Percentiles rank a stretch among this genome's conserved stretches.
phyloP scores from a whole-genome alignment of 1,140 invertebrate species.

The Brachionus calyciflorus region DNA sequence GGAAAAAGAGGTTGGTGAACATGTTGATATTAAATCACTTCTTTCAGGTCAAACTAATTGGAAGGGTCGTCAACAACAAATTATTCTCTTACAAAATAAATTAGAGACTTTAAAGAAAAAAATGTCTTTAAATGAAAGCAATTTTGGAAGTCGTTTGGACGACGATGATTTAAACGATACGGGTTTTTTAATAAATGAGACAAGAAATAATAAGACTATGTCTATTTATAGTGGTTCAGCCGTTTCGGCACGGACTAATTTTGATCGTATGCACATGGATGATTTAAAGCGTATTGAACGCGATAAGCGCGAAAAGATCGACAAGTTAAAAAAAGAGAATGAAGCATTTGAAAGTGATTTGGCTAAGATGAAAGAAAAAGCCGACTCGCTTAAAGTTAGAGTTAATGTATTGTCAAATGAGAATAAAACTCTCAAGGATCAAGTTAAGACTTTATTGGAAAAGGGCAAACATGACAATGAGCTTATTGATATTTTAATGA shows the following conservation, averaged over 20 bases:
- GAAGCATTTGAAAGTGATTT: background rate
- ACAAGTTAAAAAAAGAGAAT: conserved; percentile 26
- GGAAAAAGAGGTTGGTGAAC: conserved; percentile 58
- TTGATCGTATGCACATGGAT: conserved; percentile 22
- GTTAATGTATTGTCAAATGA: conserved; percentile 56
- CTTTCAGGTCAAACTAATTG: conserved; percentile 54
- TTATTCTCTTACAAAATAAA: conserved; percentile 57
- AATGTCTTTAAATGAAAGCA: background rate
- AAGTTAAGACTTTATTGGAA: conserved; percentile 54
- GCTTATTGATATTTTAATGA: conserved; percentile 50
- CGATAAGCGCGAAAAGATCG: conserved; percentile 57
- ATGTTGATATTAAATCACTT: conserved; percentile 55
- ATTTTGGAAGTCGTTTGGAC: background rate
- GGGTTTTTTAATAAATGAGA: background rate
- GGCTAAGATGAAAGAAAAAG: conserved; percentile 53
- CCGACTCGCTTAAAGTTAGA: conserved; percentile 58
- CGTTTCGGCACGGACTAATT: background rate
- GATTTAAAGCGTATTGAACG: conserved; percentile 51
- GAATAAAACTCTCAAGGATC: conserved; percentile 53
- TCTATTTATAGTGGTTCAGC: conserved; percentile 41
- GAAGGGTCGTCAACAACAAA: conserved; percentile 58
- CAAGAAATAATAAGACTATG: background rate
- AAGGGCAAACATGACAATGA: conserved; percentile 59
- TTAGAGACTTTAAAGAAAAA: conserved; percentile 48
- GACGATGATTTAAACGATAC: conserved; percentile 1